Evolutionary conservation across 1,140 invertebrate genomes (phyloP), one percentile per base, ranked within the genome.

Genomic region (Drosophila virilis): DNA sequence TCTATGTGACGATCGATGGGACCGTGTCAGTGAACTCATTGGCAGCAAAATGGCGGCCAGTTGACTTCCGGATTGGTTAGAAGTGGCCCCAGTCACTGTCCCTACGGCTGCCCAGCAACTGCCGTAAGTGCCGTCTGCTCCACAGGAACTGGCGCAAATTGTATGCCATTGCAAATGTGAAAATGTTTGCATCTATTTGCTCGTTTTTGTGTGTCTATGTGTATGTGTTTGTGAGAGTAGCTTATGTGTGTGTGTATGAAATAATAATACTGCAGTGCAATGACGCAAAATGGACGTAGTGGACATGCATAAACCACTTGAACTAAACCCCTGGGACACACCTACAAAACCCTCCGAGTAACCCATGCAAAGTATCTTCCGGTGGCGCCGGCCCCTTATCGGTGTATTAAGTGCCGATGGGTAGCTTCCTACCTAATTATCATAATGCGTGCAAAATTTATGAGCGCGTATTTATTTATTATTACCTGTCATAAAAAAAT

Each of bases 231-330:
- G 13, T 60, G 7, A 48, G 1, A 22, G 22, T 22, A 3, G 22
- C 10, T 38, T 38, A 9, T 64, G 40, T 58, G 35, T 66, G 61
- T 50, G 52, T 67, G 64, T 59, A 46, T 54, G 17, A 70, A 65
- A 75, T 75, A 70, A 65, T 75, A 70, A 70, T 13, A 72, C 67
- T 70, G 68, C 73, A 75, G 59, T 75, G 72, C 33, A 33, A 46
- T 45, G 64, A 54, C 57, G 65, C 55, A 68, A 74, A 74, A 69
- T 74, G 71, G 55, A 42, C 65, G 57, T n/a, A 54, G 9, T 57
- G 37, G 52, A 58, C 52, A 55, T 50, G 45, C 37, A 67, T 67
- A 52, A 60, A 68, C 10, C 50, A 52, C 37, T 52, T 64, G 51
- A 43, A 38, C 9, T 42, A 40, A 48, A 33, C 33, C 12, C 66